Evolutionary conservation across 2,888 invertebrate genomes (phyloP).

Genomic region (Parelbella ahira): DNA sequence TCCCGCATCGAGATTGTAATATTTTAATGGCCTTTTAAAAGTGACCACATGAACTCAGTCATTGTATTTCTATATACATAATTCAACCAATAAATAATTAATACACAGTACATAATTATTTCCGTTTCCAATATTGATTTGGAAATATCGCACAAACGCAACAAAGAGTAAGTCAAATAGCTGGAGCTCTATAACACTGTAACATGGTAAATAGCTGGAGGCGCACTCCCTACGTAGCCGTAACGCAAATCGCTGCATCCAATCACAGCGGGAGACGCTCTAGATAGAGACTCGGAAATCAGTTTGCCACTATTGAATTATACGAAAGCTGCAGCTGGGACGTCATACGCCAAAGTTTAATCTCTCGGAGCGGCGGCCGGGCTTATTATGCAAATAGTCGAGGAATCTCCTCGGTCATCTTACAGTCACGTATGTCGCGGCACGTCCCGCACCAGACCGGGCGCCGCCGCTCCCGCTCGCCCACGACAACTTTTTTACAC

Average conservation of each 20-base stretch:
- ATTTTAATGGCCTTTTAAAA: slow-evolving; percentile 72
- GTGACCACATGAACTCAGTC: slow-evolving; percentile 45
- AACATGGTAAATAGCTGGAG: slow-evolving; percentile 48
- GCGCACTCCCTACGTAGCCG: slow-evolving; percentile 37
- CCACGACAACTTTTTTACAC: slow-evolving; percentile 31
- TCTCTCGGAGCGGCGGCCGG: slow-evolving; percentile 70
- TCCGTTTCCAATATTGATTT: slow-evolving; percentile 50
- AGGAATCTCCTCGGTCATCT: slow-evolving; percentile 62
- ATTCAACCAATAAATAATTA: too few species aligned
- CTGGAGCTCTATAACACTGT: too few species aligned
- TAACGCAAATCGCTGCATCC: slow-evolving; percentile 59
- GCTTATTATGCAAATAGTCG: slow-evolving; percentile 75
- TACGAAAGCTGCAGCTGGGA: slow-evolving; percentile 65
- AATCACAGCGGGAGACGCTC: slow-evolving; percentile 49
- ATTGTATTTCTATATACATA: too few species aligned
- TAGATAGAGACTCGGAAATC: slow-evolving; percentile 58
- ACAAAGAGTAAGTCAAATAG: slow-evolving; percentile 49
- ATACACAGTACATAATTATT: too few species aligned
- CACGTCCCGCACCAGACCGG: slow-evolving; percentile 33
- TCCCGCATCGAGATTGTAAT: slow-evolving; percentile 65
- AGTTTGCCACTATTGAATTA: slow-evolving; percentile 78
- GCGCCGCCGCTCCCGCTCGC: slow-evolving; percentile 21
- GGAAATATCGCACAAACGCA: slow-evolving; percentile 32
- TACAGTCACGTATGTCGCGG: slow-evolving; percentile 58
- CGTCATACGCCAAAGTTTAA: slow-evolving; percentile 76